These are phyloP conservation scores for Antitype chi DNA, from an alignment of 2,888 invertebrate genomes.

Conservation along the genomic window DNA sequence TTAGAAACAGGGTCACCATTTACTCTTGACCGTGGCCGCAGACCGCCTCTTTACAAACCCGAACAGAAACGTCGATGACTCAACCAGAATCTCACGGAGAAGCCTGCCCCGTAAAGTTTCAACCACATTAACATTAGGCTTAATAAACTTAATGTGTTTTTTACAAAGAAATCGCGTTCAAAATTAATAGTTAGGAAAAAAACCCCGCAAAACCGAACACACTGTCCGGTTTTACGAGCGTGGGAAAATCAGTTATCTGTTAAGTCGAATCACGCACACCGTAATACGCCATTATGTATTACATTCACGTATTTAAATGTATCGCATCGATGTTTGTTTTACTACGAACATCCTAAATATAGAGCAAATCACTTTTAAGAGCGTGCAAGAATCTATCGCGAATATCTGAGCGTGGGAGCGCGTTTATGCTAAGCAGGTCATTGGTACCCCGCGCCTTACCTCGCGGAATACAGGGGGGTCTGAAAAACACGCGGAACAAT, in stretches of 20 bases:
- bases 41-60: slow-evolving; percentile 10
- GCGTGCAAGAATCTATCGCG: slow-evolving; percentile 90
- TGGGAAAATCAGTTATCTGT: slow-evolving; percentile 78
- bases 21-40: slow-evolving; percentile 17
- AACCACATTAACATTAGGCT: slow-evolving; percentile 63
- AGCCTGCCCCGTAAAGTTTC: slow-evolving; percentile 44
- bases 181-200: slow-evolving; percentile 75
- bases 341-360: slow-evolving; percentile 89
- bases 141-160: slow-evolving; percentile 64
- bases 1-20: slow-evolving; percentile 10
- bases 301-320: slow-evolving; percentile 80
- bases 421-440: slow-evolving; percentile 89
- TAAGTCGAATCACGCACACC: slow-evolving; percentile 66
- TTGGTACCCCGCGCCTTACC: slow-evolving; percentile 88
- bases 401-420: slow-evolving; percentile 87
- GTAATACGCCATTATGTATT: slow-evolving; percentile 72
- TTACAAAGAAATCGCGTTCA: slow-evolving; percentile 65
- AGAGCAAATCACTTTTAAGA: slow-evolving; percentile 89
- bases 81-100: slow-evolving; percentile 50
- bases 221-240: slow-evolving; percentile 72
- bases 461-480: slow-evolving; percentile 78
- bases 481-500: slow-evolving; percentile 57
- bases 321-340: slow-evolving; percentile 86
- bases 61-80: slow-evolving; percentile 57
- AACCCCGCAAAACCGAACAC: slow-evolving; percentile 63